phyloP scores from a whole-genome alignment of 2,888 invertebrate genomes.

The Parnassius glacialis region DNA sequence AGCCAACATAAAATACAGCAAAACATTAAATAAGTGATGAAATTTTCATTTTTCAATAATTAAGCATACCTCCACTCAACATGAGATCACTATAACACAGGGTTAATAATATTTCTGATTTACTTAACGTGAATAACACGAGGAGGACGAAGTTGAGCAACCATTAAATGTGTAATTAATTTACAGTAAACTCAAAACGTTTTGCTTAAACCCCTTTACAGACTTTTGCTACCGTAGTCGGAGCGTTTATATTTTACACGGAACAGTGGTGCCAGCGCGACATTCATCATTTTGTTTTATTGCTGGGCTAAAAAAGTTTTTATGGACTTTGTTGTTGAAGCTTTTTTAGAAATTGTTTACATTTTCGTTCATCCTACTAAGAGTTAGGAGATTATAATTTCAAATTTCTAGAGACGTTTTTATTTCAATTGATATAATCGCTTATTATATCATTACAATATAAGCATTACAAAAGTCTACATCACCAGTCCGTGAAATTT shows the following conservation, averaged over 20 bases:
- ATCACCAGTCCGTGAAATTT: no score
- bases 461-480: no score
- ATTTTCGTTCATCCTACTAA: constrained; percentile 2
- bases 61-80: no score
- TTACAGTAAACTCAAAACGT: constrained; percentile 18
- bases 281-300: constrained; percentile 22
- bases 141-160: constrained; percentile 24
- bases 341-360: neutral
- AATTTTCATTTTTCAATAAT: no score
- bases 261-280: constrained; percentile 10
- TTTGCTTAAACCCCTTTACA: constrained; percentile 12
- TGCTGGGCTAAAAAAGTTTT: constrained; percentile 4
- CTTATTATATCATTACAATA: no score
- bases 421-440: no score
- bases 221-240: constrained; percentile 18
- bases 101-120: constrained; percentile 5
- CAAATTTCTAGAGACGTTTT: no score
- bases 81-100: neutral
- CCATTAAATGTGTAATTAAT: constrained; percentile 33
- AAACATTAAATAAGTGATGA: no score
- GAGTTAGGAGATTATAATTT: no score
- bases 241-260: constrained; percentile 20
- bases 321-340: constrained; percentile 5
- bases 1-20: neutral
- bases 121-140: constrained; percentile 3